Evolutionary conservation across 2,888 invertebrate species (phyloP), one percentile per base, ranked within the genome.

Genomic region (Bimastos eiseni): DNA sequence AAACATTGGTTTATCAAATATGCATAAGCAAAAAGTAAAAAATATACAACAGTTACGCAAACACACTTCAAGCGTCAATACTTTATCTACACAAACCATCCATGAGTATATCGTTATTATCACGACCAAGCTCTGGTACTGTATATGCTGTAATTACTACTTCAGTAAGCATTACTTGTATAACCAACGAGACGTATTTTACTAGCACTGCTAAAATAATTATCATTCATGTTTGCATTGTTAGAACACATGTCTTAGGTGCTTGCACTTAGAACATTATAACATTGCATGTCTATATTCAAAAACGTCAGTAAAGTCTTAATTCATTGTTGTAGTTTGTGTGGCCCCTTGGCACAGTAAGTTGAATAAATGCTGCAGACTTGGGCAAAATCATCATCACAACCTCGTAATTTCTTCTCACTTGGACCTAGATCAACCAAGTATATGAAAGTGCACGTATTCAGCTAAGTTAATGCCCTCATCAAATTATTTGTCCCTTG

Each of bases 1-100:
- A 70, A 70, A 70, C 70, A 70, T n/a, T 70, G 70, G 70, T 70
- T 70, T 70, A 70, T 70, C 70, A 70, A n/a, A 70, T 70, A 70
- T n/a, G 70, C 70, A 70, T 70, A 70, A 70, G 70, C n/a, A 70
- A 70, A n/a, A 70, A 17, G n/a, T 70, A 70, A 30, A 70, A 70
- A 70, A 70, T 70, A 70, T 70, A 70, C 70, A 70, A 70, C n/a
- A 70, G 70, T 70, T 70, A n/a, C n/a, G 70, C 70, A 8, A n/a
- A 70, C n/a, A 70, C 30, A 70, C 30, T n/a, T 70, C 24, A 49
- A n/a, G n/a, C 11, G 70, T 70, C 70, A 30, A 70, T 1, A n/a
- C 1, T 8, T 70, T 70, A 70, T n/a, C n/a, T 70, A 70, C 70
- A 70, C 70, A 30, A 70, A n/a, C n/a, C 70, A 70, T 30, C 70